These are phyloP conservation scores for Melanostoma scalare DNA, from an alignment of 2,888 invertebrate genomes.

Conservation along the genomic window DNA sequence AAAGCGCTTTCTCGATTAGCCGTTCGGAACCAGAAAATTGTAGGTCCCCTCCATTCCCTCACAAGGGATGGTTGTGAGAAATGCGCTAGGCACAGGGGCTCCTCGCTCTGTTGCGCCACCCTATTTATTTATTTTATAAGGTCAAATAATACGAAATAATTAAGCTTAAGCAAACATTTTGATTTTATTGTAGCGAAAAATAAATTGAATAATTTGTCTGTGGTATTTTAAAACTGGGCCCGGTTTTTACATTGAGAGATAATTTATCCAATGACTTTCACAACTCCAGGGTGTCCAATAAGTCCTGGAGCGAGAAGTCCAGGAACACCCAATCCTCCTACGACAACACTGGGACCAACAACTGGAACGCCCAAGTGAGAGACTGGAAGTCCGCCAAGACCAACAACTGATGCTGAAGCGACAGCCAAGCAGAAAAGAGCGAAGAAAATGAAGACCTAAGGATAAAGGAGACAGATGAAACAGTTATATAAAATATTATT, in stretches of 20 bases:
- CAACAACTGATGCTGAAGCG: constrained; percentile 65
- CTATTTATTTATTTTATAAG: background rate
- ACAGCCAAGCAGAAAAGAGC: constrained; percentile 71
- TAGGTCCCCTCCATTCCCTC: too few species aligned
- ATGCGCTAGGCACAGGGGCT: too few species aligned
- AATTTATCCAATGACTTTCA: constrained; percentile 58
- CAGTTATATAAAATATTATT: background rate
- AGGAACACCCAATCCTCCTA: constrained; percentile 58
- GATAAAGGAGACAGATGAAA: background rate
- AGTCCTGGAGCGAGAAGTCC: constrained; percentile 60
- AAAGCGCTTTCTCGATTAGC: too few species aligned
- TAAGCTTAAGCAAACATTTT: constrained; percentile 12
- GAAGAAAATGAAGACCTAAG: constrained; percentile 70
- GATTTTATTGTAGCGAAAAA: constrained; percentile 31
- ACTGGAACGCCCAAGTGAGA: constrained; percentile 53
- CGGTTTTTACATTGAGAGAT: background rate
- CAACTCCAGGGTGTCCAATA: constrained; percentile 43
- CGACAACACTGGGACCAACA: constrained; percentile 61
- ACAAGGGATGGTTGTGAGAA: too few species aligned
- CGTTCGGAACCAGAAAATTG: too few species aligned
- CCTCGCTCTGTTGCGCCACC: background rate
- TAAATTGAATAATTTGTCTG: constrained; percentile 6
- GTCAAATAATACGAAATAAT: background rate
- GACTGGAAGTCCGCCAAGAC: constrained; percentile 60
- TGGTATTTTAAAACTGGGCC: background rate